Conservation (phyloP, 2,888 invertebrate species). For the Drosophila quinaria region DNA sequence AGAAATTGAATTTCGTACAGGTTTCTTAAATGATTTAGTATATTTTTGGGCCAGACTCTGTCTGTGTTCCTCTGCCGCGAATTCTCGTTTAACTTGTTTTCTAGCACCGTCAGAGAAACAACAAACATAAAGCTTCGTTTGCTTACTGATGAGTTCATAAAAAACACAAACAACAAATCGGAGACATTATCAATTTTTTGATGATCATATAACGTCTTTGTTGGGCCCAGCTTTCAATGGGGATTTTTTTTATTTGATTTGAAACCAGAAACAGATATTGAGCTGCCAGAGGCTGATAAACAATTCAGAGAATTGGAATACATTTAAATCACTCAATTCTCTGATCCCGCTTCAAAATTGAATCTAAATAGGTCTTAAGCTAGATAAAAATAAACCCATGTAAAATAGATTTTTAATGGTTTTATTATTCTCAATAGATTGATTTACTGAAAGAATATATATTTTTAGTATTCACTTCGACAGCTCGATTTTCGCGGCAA, state of each 20-base stretch:
- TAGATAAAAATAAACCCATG: background rate
- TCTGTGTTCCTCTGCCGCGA: slow-evolving; percentile 11
- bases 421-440: background rate
- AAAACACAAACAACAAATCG: slow-evolving; percentile 14
- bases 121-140: slow-evolving; percentile 19
- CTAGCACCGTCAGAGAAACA: slow-evolving; percentile 23
- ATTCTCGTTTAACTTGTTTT: slow-evolving; percentile 70
- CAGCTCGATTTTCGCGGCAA: too few relatives aligned
- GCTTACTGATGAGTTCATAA: slow-evolving; percentile 43
- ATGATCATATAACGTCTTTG: slow-evolving; percentile 17
- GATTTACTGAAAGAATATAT: background rate
- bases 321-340: slow-evolving; percentile 20
- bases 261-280: slow-evolving; percentile 4
- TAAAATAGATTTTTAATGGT: background rate
- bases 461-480: background rate
- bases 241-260: slow-evolving; percentile 31
- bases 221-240: slow-evolving; percentile 18
- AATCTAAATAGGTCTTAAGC: background rate
- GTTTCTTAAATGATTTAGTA: slow-evolving; percentile 32
- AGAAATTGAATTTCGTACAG: slow-evolving; percentile 62
- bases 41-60: slow-evolving; percentile 15
- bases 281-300: background rate
- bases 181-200: slow-evolving; percentile 31
- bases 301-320: slow-evolving; percentile 22
- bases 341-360: background rate